Evolutionary conservation across 2,888 invertebrate species (phyloP), one percentile per base, ranked within the genome.

Genomic region (Chrysotoxum bicinctum): DNA sequence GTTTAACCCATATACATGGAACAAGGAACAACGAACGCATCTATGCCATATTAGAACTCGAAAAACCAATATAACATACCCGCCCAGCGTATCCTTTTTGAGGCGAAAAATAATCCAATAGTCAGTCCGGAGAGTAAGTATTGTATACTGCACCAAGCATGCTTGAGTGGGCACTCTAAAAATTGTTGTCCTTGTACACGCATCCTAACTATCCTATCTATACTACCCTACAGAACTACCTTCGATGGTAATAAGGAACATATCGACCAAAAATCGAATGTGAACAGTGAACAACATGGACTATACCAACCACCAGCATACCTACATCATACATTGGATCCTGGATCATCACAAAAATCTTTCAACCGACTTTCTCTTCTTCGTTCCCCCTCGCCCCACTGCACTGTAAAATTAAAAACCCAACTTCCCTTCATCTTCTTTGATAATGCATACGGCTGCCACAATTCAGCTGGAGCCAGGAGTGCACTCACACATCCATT

Each of bases 231-330:
- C 32, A 10, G 37, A 23, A n/a, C 37, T 58, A 40, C 50, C 50
- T 62, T n/a, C 14, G 35, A 66, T 35, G 72, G 21, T 66, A 76
- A 82, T 77, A 66, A 77, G 70, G 72, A 60, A 78, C 45, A 70
- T 79, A 83, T 79, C 69, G 74, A 75, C 74, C 74, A 70, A 58
- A 74, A 74, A 83, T 83, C 69, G 69, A 78, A 74, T 40, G 45
- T 40, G 45, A 62, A 76, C 66, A 26, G 9, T 40, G 23, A 21
- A 60, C 37, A 21, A 60, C 40, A 60, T 26, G 23, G 23, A 6
- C 60, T 60, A 48, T 40, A 23, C 23, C 32, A 37, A 14, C 37
- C 48, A 76, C 58, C 50, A 69, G 16, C 12, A 37, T 43, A 52
- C 26, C 9, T 40, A 40, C 12, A 69, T 19, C 19, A 19, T 40